Evolutionary conservation across 1,140 invertebrate genomes (phyloP).

Genomic region (Conus betulinus): DNA sequence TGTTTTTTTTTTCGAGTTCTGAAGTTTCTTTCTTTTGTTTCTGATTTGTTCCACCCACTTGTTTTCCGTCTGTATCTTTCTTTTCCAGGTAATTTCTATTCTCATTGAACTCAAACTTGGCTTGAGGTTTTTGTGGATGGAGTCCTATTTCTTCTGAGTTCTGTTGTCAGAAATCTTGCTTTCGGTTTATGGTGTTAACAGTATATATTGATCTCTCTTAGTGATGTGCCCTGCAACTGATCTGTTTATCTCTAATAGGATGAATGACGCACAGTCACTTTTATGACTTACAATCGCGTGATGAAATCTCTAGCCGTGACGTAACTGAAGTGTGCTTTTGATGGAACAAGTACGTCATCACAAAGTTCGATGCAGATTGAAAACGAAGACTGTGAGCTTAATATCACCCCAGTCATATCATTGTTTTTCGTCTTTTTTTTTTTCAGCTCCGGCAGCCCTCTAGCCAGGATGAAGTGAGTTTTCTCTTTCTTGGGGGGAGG

Average conservation of each 20-base stretch:
- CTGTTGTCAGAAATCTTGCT: not conserved
- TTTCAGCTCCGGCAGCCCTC: no score
- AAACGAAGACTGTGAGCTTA: not conserved
- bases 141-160: not conserved
- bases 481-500: not conserved
- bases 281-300: not conserved
- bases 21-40: not conserved
- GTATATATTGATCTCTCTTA: not conserved
- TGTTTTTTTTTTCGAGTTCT: not conserved
- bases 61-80: not conserved
- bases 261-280: not conserved
- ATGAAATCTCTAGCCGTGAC: not conserved
- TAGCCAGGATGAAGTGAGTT: no score
- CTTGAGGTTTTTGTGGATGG: not conserved
- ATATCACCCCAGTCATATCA: no score
- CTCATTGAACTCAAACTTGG: not conserved
- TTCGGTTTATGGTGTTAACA: not conserved
- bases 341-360: not conserved
- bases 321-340: not conserved
- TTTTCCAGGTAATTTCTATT: not conserved
- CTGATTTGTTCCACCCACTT: not conserved
- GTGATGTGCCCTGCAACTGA: constrained; percentile 1
- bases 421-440: no score
- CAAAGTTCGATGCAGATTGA: not conserved
- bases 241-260: not conserved